phyloP scores from a whole-genome alignment of 2,113 vertebrate genomes.

The Trematocara nigrifrons region DNA sequence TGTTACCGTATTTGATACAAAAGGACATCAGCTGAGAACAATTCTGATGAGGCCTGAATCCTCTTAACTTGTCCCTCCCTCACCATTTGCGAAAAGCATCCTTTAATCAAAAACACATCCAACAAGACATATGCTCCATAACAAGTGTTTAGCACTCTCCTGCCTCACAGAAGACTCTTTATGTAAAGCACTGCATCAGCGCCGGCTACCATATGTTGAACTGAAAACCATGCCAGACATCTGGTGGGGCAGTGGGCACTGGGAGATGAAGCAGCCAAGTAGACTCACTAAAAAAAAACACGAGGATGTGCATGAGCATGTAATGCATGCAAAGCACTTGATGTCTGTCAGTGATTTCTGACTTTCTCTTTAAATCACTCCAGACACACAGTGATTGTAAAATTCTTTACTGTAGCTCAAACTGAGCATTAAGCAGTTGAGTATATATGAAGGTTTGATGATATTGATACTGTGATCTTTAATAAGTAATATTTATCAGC shows the following conservation, averaged over 20 bases:
- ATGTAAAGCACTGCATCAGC: constrained; percentile 32
- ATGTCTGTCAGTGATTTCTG: background rate
- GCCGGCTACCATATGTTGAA: constrained; percentile 41
- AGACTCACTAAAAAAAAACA: background rate
- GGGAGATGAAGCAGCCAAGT: constrained; percentile 7
- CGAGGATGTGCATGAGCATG: background rate
- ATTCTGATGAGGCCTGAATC: background rate
- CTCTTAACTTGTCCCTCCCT: background rate
- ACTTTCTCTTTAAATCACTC: background rate
- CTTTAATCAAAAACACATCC: constrained; percentile 2
- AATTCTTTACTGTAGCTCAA: background rate
- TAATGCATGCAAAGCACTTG: background rate
- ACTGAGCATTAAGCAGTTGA: background rate
- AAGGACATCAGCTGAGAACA: background rate
- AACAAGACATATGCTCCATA: constrained; percentile 7
- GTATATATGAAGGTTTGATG: background rate
- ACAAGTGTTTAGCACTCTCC: background rate
- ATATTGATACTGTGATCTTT: background rate
- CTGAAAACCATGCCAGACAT: constrained; percentile 42
- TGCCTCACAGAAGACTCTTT: constrained; percentile 2
- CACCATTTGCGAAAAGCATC: background rate
- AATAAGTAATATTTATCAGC: background rate
- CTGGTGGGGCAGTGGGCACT: constrained; percentile 29
- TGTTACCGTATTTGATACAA: background rate
- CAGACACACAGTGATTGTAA: background rate